Base-by-base conservation (phyloP, 2,113 vertebrate genomes). In the Odocoileus virginianus region DNA sequence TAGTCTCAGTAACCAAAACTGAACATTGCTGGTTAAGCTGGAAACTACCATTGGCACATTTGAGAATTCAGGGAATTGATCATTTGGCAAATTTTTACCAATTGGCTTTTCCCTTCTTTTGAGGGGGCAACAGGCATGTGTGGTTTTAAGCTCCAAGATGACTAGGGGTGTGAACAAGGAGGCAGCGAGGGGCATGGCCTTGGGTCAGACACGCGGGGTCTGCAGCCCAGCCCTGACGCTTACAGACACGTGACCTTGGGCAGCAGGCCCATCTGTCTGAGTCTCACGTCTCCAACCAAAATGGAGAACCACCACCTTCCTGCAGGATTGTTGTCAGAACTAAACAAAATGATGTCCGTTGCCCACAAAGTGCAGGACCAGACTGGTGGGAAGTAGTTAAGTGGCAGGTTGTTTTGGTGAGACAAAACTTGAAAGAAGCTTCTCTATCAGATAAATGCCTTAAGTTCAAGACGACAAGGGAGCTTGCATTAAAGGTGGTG, bases 351-450 rank as follows among this genome's bases (percentile, higher is more conserved):
- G 16, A 14, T 2, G 36, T 2, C 2, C 15, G 52, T 58, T 2
- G 61, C 71, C 50, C 71, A 84, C 58, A 55, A 17, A 21, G 19
- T 27, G 78, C 57, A 81, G 33, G 14, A 45, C 14, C 61, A 86
- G 76, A 93, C 58, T 58, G 43, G n/a, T 0, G 47, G 57, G 47
- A 84, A 81, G 30, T 28, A 57, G 40, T 88, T 78, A 85, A 52
- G 82, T 27, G 76, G 96, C 76, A 85, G 95, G 50, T 95, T 67
- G 76, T 81, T 94, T 23, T 28, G 52, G 40, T 7, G 45, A 98
- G 91, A 89, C 79, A 33, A 27, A 45, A 12, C 16, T 52, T 43
- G 43, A 27, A 54, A 91, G 57, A 7, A 88, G 89, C 84, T 89
- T 52, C 33, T 92, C 58, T 21, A 15, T 27, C 67, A 87, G 92